phyloP scores from a whole-genome alignment of 2,113 vertebrate genomes.

The Lampris megalopsis region DNA sequence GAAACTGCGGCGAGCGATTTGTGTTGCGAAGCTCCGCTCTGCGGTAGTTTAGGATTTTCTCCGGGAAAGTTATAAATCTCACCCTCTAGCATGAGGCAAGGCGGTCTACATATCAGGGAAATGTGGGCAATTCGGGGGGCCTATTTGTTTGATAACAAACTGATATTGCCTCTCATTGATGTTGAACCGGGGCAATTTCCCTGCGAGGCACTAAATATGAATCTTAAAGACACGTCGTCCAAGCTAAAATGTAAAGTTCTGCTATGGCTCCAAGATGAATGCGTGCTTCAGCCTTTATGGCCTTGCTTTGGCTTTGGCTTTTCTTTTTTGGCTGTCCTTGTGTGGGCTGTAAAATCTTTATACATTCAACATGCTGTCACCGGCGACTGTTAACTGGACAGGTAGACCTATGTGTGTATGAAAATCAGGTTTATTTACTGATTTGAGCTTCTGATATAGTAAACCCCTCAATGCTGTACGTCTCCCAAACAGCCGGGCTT shows the following conservation, averaged over 20 bases:
- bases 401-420: slow-evolving; percentile 45
- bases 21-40: slow-evolving; percentile 3
- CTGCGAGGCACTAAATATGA: slow-evolving; percentile 44
- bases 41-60: slow-evolving; percentile 25
- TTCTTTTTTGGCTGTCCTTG: slow-evolving; percentile 61
- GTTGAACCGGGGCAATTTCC: slow-evolving; percentile 31
- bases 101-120: background rate
- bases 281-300: slow-evolving; percentile 42
- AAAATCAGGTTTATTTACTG: slow-evolving; percentile 75
- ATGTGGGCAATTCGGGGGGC: background rate
- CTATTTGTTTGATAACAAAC: slow-evolving; percentile 15
- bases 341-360: slow-evolving; percentile 57
- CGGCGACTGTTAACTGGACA: slow-evolving; percentile 51
- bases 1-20: background rate
- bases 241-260: slow-evolving; percentile 43
- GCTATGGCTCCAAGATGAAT: slow-evolving; percentile 48
- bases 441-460: slow-evolving; percentile 61
- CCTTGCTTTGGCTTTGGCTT: slow-evolving; percentile 26
- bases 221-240: slow-evolving; percentile 27
- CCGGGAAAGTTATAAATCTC: background rate
- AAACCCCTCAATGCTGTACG: slow-evolving; percentile 70
- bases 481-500: slow-evolving; percentile 59
- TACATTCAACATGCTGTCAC: slow-evolving; percentile 57
- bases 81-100: background rate
- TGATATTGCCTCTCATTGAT: slow-evolving; percentile 22